Base-by-base conservation (phyloP, 2,888 invertebrate species). In the Diarsia mendica region DNA sequence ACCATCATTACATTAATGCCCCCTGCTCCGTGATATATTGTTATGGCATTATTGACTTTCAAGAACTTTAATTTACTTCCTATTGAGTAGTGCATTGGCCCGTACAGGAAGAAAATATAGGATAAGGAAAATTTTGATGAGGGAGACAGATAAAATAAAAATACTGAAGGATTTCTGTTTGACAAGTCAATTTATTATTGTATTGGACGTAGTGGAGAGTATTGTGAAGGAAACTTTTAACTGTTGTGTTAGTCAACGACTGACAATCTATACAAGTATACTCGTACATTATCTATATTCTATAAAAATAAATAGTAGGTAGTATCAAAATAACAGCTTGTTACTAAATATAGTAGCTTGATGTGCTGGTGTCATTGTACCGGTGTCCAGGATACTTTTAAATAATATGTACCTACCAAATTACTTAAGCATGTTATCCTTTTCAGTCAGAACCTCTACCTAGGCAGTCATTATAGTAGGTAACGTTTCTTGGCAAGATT, bases 1-100 rank as follows among this genome's bases (percentile, higher is more conserved):
- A 87, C 89, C 85, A 85, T 89, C 90, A 91, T 91, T 90, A 90
- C 80, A 89, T 87, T 87, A 89, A 90, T 89, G 88, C 76, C 83
- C 83, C 75, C 44, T 79, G 74, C 82, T 83, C 78, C 83, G 79
- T 91, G 89, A 90, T 89, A 87, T 90, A 90, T 90, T 88, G 88
- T 89, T 89, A 91, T 88, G 81, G 85, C 73, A 71, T 28, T 78
- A 87, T 85, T 86, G 86, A 78, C 84, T 86, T 85, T 77, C 72
- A 84, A 79, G 72, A 77, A 82, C 79, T 84, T 79, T 85, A 82
- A 86, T 83, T 75, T 85, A 81, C 80, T 77, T 83, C 77, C 69
- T 83, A 69, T 65, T 60, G 72, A 67, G 61, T n/a, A 60, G 78
- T 67, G 39, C 58, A 39, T 51, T 68, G 64, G 44, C 69, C 55